Evolutionary conservation across 2,888 invertebrate species (phyloP).

Genomic region (Lepetodrilus schrolli): DNA sequence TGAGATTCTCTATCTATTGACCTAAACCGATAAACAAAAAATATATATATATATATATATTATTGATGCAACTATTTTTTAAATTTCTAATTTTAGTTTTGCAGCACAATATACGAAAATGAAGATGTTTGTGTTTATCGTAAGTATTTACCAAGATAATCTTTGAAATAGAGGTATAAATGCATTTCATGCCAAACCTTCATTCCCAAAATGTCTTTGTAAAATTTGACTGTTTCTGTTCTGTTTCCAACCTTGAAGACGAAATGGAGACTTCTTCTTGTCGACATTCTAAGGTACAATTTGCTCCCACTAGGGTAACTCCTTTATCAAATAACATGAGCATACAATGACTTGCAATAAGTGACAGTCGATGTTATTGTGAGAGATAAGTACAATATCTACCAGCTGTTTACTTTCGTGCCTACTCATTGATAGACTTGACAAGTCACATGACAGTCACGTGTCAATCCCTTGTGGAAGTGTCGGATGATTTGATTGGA

Average conservation of each 20-base stretch:
- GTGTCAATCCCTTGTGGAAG: conserved; percentile 30
- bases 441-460: conserved; percentile 32
- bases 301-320: too few species aligned
- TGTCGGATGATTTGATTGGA: neutral
- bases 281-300: conserved; percentile 47
- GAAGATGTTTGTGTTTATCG: too few species aligned
- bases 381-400: neutral
- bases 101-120: too few species aligned
- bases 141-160: too few species aligned
- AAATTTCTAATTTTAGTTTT: too few species aligned
- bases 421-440: neutral
- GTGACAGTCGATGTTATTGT: neutral
- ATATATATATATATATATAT: too few species aligned
- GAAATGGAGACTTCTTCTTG: conserved; percentile 89
- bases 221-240: conserved; percentile 89
- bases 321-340: neutral
- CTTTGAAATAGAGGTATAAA: too few species aligned
- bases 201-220: conserved; percentile 93
- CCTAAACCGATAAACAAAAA: too few species aligned
- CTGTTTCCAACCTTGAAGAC: conserved; percentile 97
- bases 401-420: neutral
- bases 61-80: too few species aligned
- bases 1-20: too few species aligned
- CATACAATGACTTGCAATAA: neutral
- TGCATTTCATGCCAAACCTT: too few species aligned